Percentiles rank a stretch among this genome's conserved stretches.
phyloP scores from a whole-genome alignment of 2,888 invertebrate species.

The Folsomia manolachei region DNA sequence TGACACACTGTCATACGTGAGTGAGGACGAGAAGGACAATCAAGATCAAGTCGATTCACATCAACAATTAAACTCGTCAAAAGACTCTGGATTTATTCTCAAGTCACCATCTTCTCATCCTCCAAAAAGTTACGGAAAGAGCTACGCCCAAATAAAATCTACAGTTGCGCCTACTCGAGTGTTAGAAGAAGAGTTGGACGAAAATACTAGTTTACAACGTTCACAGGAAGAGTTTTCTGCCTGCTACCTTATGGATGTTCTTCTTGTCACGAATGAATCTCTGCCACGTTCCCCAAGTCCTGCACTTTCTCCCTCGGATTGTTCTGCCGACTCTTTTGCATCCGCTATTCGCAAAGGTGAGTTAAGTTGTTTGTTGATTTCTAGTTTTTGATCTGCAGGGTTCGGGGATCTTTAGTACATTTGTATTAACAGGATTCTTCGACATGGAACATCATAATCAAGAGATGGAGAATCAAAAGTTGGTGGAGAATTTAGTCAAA shows the following conservation, averaged over 20 bases:
- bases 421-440: not conserved
- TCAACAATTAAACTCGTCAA: too few species aligned
- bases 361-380: too few species aligned
- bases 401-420: too few species aligned
- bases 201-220: not conserved
- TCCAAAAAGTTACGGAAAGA: not conserved
- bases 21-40: not conserved
- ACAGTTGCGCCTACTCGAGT: not conserved
- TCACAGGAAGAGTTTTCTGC: not conserved
- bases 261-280: not conserved
- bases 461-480: not conserved
- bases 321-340: not conserved
- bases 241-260: not conserved
- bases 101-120: not conserved
- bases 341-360: not conserved
- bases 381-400: too few species aligned
- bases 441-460: not conserved
- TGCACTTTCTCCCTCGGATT: not conserved
- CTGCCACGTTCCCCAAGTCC: not conserved
- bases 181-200: not conserved
- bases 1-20: not conserved
- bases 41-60: too few species aligned
- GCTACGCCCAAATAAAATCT: not conserved
- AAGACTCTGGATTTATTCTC: too few species aligned
- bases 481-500: not conserved